A percentile compares a stretch with the other conserved stretches of the same genome.
phyloP scores from a whole-genome alignment of 1,140 invertebrate genomes.

The Camponotus pennsylvanicus region DNA sequence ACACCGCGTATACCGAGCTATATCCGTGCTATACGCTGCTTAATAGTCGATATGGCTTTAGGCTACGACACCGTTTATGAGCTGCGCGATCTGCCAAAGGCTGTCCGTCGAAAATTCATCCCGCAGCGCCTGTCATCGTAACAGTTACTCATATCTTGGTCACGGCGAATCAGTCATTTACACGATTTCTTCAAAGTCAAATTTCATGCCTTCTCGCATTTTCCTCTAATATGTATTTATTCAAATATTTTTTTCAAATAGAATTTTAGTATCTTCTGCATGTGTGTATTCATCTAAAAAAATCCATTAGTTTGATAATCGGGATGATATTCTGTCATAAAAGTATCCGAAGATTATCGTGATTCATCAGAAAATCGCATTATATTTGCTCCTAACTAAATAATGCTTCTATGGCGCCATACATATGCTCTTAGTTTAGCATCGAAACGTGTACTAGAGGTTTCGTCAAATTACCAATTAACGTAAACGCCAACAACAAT shows the following conservation, averaged over 20 bases:
- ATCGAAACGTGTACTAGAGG: constrained; percentile 70
- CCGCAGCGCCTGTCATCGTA: not conserved
- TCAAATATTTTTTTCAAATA: not conserved
- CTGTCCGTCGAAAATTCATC: constrained; percentile 79
- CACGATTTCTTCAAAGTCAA: not conserved
- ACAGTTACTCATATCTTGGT: constrained; percentile 27
- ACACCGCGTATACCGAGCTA: constrained; percentile 79
- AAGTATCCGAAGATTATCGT: constrained; percentile 11
- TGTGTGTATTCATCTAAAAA: too few relatives aligned
- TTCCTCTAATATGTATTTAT: not conserved
- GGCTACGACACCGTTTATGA: constrained; percentile 83
- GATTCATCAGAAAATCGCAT: constrained; percentile 58
- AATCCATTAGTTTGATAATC: not conserved
- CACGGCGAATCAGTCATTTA: constrained; percentile 1
- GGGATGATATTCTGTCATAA: not conserved
- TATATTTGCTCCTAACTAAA: constrained; percentile 44
- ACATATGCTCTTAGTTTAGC: constrained; percentile 54
- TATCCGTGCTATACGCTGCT: constrained; percentile 80
- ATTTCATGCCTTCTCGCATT: not conserved
- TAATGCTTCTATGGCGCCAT: constrained; percentile 19
- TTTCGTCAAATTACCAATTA: constrained; percentile 80
- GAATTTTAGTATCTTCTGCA: not conserved
- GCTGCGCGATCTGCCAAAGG: constrained; percentile 79
- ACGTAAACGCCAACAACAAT: constrained; percentile 79
- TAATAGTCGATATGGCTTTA: constrained; percentile 84